Evolutionary conservation across 2,797 vertebrate genomes (phyloP).

Genomic region (Sorex maritimensis): DNA sequence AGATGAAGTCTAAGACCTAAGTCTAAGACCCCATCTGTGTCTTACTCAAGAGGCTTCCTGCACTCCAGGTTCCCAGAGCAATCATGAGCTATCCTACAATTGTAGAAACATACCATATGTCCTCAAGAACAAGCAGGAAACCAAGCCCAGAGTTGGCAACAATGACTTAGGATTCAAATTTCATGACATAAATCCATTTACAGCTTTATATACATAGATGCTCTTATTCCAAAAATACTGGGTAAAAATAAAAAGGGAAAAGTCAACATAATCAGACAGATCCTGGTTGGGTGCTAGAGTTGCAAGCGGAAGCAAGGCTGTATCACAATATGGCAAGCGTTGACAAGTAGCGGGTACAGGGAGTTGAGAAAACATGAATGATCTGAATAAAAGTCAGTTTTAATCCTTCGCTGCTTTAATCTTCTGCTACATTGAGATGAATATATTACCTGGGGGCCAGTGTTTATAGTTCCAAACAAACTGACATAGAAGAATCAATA

Average conservation of each 20-base stretch:
- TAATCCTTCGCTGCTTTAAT: background rate
- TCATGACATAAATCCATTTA: background rate
- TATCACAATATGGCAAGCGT: too few species aligned
- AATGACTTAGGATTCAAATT: slow-evolving; percentile 1
- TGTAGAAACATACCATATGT: background rate
- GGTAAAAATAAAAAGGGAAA: background rate
- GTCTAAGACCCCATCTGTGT: background rate
- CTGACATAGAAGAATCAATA: background rate
- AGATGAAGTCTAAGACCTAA: background rate
- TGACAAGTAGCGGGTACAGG: background rate
- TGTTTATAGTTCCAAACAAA: slow-evolving; percentile 27
- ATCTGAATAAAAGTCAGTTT: background rate
- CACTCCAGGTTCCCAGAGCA: background rate
- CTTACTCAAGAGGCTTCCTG: background rate
- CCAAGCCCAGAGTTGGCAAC: too few species aligned
- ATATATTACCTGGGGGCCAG: background rate
- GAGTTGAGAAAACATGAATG: background rate
- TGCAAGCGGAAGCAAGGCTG: too few species aligned
- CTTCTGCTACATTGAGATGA: background rate
- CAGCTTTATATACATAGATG: background rate
- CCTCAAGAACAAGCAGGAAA: background rate
- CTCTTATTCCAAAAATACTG: slow-evolving; percentile 10
- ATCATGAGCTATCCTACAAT: background rate
- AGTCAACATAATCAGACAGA: background rate
- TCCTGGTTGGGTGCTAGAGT: too few species aligned